Evolutionary conservation across 2,113 vertebrate species (phyloP), one percentile per base, ranked within the genome.

Genomic region (Danionella cerebrum): DNA sequence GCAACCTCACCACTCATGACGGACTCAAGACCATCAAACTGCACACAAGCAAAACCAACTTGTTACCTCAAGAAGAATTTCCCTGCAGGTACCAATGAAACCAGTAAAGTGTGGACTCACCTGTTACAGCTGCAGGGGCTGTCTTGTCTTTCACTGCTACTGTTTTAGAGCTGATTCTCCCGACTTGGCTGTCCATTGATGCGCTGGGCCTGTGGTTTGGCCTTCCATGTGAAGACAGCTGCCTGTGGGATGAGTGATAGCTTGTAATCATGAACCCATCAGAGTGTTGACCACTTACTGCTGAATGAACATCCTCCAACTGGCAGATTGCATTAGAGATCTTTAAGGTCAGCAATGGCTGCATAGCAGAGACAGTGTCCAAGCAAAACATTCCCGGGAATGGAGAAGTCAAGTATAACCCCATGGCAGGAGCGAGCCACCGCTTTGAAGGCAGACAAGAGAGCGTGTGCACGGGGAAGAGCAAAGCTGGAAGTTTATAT

Each of bases 401-500:
- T 63, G 65, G 45, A 57, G 62, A 70, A 52, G 33, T 38, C 41
- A 12, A 31, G 29, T 19, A 19, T 14, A 79, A 70, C 65, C 73
- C 72, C 29, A 45, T 66, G 1, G 50, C 60, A 58, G 67, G 55
- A 65, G 73, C 13, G 11, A 54, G 25, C 60, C 39, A 21, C 52
- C 39, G 72, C 85, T 83, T 80, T 81, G 75, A 84, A 81, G 64
- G 78, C 79, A 76, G 72, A 55, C 68, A 45, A 69, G 57, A 68
- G 45, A 51, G 67, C 39, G 65, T 70, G 68, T 72, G 76, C 45
- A 53, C 55, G 74, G 78, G 80, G 84, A 80, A 79, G 65, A 75
- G 80, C 52, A 67, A 76, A 81, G 69, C 82, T 83, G 82, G 60
- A 83, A 80, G 83, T 88, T 87, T 90, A 88, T 89, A 87, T 84